phyloP scores from a whole-genome alignment of 2,113 vertebrate genomes.

The Onychostoma macrolepis region DNA sequence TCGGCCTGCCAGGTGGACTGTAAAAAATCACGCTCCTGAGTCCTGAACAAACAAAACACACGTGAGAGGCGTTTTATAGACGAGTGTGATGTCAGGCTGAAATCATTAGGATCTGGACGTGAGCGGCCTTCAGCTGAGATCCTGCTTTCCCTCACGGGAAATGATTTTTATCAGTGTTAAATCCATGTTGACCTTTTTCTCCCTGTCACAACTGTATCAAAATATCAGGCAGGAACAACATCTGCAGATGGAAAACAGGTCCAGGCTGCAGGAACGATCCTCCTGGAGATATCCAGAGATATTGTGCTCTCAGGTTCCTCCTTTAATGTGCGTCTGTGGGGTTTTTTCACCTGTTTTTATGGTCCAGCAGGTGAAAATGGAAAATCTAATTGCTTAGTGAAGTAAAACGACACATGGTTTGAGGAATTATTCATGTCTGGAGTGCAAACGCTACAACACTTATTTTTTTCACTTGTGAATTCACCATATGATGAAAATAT shows the following conservation, averaged over 20 bases:
- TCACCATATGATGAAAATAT: too few relatives aligned
- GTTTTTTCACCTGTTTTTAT: background rate
- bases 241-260: slow-evolving; percentile 11
- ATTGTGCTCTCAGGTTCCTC: background rate
- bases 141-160: background rate
- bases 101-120: background rate
- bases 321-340: background rate
- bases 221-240: background rate
- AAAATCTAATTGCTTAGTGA: background rate
- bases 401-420: background rate
- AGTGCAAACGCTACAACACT: background rate
- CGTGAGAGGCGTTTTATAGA: background rate
- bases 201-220: slow-evolving; percentile 14
- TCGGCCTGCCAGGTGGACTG: background rate
- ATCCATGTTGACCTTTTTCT: slow-evolving; percentile 4
- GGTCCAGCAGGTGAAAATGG: background rate
- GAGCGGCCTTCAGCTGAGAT: slow-evolving; percentile 13
- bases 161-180: slow-evolving; percentile 38
- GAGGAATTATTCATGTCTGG: background rate
- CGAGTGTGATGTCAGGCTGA: slow-evolving; percentile 8
- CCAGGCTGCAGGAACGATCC: slow-evolving; percentile 2
- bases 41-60: background rate
- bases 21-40: background rate
- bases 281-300: background rate
- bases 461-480: background rate